Evolutionary conservation across 2,797 vertebrate genomes (phyloP), one percentile per base, ranked within the genome.

Genomic region (Dendrocincla fuliginosa): DNA sequence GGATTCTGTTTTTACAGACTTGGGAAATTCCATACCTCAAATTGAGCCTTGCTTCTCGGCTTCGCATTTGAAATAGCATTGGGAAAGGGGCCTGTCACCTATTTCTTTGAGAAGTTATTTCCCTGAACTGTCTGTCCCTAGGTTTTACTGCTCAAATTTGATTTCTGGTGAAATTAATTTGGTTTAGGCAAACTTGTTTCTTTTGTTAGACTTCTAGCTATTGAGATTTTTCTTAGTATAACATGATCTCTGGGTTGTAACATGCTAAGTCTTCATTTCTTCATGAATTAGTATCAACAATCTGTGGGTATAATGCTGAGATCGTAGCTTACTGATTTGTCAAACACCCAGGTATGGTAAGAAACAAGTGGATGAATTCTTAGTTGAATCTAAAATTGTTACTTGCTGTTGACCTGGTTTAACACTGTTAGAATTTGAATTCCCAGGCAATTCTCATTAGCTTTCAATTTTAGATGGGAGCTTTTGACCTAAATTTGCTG

Each of bases 331-430:
- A 37, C 2, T 57, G 30, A 19, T 71, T 46, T 73, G 50, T 73
- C 32, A 67, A n/a, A 41, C 44, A 16, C 27, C 18, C 30, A 33
- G 13, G 15, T 87, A 32, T 27, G 23, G 17, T 59, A 69, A 89
- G 56, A 57, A 84, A 28, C 8, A 84, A 81, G 35, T n/a, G 15
- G 8, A 55, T 78, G 4, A 74, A 28, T 83, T 84, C 53, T 64
- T 64, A 80, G 27, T 60, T 52, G 35, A 75, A 63, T 71, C 11
- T 68, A 52, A 41, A 79, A 71, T 27, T 11, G 17, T 75, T 88
- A 70, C 70, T 53, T 87, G 11, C 56, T 90, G 19, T 87, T 96
- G 85, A 74, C 5, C 33, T 93, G 87, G 75, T 77, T 97, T 90
- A 87, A 79, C 24, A 82, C 23, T 49, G 32, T 83, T 90, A 68